phyloP scores from a whole-genome alignment of 2,888 invertebrate species.

The Bombylius discolor region DNA sequence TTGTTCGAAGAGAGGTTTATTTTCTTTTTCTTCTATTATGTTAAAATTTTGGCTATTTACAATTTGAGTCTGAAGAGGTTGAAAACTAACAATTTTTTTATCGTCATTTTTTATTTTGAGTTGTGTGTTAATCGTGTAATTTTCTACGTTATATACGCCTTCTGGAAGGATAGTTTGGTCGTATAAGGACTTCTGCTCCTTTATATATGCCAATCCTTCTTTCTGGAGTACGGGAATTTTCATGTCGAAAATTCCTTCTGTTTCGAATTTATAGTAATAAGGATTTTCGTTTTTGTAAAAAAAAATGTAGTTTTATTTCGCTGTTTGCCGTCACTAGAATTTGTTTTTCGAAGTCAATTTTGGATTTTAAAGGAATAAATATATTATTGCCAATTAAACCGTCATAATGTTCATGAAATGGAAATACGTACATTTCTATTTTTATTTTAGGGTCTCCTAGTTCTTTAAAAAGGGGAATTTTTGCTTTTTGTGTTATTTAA shows the following conservation, averaged over 20 bases:
- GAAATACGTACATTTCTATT: too few relatives aligned
- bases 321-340: background rate
- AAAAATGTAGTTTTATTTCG: background rate
- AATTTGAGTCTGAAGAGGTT: background rate
- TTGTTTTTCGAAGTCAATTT: background rate
- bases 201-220: background rate
- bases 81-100: background rate
- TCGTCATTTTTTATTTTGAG: background rate
- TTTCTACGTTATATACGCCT: constrained; percentile 2
- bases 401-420: too few relatives aligned
- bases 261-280: background rate
- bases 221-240: background rate
- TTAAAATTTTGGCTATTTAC: background rate
- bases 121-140: background rate
- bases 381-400: constrained; percentile 2
- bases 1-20: background rate
- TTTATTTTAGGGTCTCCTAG: too few relatives aligned
- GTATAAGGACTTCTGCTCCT: background rate
- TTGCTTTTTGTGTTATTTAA: background rate
- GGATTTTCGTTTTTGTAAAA: background rate
- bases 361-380: background rate
- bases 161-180: background rate
- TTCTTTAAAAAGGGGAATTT: too few relatives aligned
- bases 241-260: background rate
- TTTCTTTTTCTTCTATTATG: too few relatives aligned